Conservation (phyloP, 2,113 vertebrate genomes). For the Ivindomyrus marchei region DNA sequence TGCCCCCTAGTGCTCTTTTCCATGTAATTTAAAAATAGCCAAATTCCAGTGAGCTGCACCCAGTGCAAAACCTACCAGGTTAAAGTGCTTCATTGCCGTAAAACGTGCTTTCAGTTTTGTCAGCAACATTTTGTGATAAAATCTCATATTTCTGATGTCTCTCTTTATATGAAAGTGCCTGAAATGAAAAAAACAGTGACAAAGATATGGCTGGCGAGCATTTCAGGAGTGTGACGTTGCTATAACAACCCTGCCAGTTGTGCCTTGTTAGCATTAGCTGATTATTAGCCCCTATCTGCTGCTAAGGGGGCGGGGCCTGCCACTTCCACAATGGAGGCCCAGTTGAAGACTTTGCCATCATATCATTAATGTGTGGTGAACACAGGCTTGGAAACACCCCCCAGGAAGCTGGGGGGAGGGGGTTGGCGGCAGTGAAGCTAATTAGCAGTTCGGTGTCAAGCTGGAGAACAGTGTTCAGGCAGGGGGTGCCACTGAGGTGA, state of each 20-base stretch:
- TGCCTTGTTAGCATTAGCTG: constrained; percentile 33
- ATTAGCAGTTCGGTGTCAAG: background rate
- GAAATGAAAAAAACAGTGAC: background rate
- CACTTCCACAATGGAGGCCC: background rate
- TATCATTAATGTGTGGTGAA: background rate
- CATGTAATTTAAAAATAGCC: background rate
- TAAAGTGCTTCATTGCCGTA: background rate
- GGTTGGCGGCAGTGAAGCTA: background rate
- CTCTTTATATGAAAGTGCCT: constrained; percentile 6
- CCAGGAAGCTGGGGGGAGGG: background rate
- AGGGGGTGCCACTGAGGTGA: background rate
- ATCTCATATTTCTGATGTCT: background rate
- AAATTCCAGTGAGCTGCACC: background rate
- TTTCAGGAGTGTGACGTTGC: constrained; percentile 25
- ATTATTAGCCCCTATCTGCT: constrained; percentile 23
- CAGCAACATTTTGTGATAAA: background rate
- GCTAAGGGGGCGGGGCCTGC: background rate
- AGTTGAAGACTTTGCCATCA: constrained; percentile 22
- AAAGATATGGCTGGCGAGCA: background rate
- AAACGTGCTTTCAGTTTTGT: background rate
- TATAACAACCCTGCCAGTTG: constrained; percentile 30
- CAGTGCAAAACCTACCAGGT: background rate
- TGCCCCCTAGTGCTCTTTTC: background rate
- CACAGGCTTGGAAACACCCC: background rate
- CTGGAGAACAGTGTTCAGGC: background rate